Evolutionary conservation across 2,888 invertebrate genomes (phyloP).

Genomic region (Agriopis leucophaearia): DNA sequence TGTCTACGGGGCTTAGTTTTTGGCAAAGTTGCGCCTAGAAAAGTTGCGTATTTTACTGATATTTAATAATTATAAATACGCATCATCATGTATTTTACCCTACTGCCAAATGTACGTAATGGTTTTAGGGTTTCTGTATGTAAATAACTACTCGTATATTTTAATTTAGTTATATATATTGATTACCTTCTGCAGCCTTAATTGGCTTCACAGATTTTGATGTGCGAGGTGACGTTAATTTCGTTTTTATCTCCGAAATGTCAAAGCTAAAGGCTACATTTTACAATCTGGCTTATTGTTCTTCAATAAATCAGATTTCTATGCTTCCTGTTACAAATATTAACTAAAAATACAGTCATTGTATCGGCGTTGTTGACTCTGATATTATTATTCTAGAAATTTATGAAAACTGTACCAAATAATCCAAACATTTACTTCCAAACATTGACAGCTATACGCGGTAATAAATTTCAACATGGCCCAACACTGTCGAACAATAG

Average conservation of each 20-base stretch:
- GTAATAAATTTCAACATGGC: conserved; percentile 34
- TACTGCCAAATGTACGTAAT: too few relatives aligned
- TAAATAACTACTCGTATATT: too few relatives aligned
- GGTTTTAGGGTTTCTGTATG: too few relatives aligned
- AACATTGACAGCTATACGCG: conserved; percentile 24
- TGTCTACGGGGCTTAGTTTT: conserved; percentile 25
- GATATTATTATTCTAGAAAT: conserved; percentile 12
- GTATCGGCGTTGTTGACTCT: not conserved
- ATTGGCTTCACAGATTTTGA: too few relatives aligned
- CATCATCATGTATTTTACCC: too few relatives aligned
- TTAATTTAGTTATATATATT: too few relatives aligned
- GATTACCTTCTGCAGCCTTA: too few relatives aligned
- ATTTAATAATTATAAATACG: too few relatives aligned
- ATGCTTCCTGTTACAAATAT: not conserved
- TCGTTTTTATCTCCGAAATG: too few relatives aligned
- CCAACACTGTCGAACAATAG: conserved; percentile 41
- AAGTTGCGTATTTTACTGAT: not conserved
- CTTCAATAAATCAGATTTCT: not conserved
- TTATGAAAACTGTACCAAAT: conserved; percentile 14
- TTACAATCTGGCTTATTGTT: not conserved
- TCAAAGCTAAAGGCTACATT: too few relatives aligned
- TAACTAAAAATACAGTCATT: not conserved
- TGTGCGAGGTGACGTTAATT: too few relatives aligned
- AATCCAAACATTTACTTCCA: conserved; percentile 21
- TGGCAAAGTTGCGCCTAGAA: not conserved